Evolutionary conservation across 2,888 invertebrate species (phyloP).

Genomic region (Eledona agricola): DNA sequence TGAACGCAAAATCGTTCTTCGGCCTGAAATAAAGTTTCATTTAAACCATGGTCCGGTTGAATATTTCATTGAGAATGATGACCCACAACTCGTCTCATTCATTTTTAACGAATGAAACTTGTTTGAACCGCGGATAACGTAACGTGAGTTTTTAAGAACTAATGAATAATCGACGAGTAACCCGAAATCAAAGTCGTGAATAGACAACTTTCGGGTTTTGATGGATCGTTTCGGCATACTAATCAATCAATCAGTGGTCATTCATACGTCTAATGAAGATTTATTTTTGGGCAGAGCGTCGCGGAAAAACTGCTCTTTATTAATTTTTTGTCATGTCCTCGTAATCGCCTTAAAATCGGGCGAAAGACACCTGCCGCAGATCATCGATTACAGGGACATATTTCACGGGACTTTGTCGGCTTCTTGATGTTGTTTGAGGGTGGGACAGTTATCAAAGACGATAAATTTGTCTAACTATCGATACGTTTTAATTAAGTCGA

Average conservation of each 20-base stretch:
- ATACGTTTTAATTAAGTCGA: constrained; percentile 35
- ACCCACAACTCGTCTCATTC: constrained; percentile 2
- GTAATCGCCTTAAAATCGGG: too few species aligned
- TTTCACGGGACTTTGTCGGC: constrained; percentile 31
- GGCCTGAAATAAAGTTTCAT: not conserved
- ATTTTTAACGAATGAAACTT: constrained; percentile 6
- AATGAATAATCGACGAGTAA: constrained; percentile 19
- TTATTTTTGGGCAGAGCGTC: constrained; percentile 11
- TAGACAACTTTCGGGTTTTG: constrained; percentile 18
- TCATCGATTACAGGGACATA: constrained; percentile 24
- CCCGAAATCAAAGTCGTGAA: constrained; percentile 23
- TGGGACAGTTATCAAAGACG: constrained; percentile 39
- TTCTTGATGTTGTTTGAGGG: constrained; percentile 37
- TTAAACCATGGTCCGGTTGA: constrained; percentile 3
- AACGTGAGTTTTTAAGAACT: not conserved
- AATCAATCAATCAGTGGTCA: constrained; percentile 22
- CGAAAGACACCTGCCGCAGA: constrained; percentile 21
- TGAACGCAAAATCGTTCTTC: not conserved
- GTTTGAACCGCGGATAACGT: not conserved
- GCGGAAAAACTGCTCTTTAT: not conserved
- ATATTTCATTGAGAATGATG: constrained; percentile 1
- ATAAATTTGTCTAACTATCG: constrained; percentile 32
- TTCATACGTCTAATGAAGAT: constrained; percentile 23
- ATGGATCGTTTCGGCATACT: constrained; percentile 15
- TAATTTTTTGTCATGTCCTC: too few species aligned